phyloP scores from a whole-genome alignment of 2,888 invertebrate species.

The Tanypteryx hageni region DNA sequence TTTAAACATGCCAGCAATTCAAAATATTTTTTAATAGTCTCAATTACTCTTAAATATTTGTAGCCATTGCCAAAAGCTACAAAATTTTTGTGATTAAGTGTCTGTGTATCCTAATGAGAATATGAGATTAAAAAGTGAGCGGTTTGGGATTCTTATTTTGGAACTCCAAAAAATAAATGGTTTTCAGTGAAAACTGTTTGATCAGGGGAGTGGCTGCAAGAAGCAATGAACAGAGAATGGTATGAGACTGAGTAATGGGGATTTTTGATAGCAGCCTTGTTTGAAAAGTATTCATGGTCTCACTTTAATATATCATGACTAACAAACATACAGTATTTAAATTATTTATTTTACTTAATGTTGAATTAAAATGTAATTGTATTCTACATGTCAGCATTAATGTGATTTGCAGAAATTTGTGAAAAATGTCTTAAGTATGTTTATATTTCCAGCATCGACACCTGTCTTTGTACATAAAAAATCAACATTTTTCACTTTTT shows the following conservation, averaged over 20 bases:
- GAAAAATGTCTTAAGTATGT: neutral
- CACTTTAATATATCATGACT: slow-evolving; percentile 15
- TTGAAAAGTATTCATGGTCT: slow-evolving; percentile 23
- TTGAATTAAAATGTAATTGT: slow-evolving; percentile 16
- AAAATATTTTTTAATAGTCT: slow-evolving; percentile 16
- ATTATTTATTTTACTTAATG: slow-evolving; percentile 56
- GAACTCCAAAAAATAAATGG: too few relatives aligned
- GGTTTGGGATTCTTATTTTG: too few relatives aligned
- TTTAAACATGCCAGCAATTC: slow-evolving; percentile 30
- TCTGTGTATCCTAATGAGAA: slow-evolving; percentile 14
- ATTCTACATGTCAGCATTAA: slow-evolving; percentile 38
- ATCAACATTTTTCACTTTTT: neutral
- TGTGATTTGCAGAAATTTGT: slow-evolving; percentile 41
- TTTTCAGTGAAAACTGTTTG: neutral
- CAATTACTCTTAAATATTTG: neutral
- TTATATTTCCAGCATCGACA: slow-evolving; percentile 34
- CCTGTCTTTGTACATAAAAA: slow-evolving; percentile 39
- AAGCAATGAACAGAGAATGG: too few relatives aligned
- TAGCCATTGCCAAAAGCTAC: neutral
- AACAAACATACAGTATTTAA: slow-evolving; percentile 50
- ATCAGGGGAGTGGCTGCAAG: slow-evolving; percentile 15
- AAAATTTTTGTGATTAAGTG: neutral
- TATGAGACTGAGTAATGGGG: neutral
- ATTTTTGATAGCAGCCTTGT: slow-evolving; percentile 19
- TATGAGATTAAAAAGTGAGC: neutral